Percentiles rank a stretch among this genome's conserved stretches.
Evolutionary conservation across 2,797 vertebrate species (phyloP).

Genomic region (Cryptoprocta ferox): DNA sequence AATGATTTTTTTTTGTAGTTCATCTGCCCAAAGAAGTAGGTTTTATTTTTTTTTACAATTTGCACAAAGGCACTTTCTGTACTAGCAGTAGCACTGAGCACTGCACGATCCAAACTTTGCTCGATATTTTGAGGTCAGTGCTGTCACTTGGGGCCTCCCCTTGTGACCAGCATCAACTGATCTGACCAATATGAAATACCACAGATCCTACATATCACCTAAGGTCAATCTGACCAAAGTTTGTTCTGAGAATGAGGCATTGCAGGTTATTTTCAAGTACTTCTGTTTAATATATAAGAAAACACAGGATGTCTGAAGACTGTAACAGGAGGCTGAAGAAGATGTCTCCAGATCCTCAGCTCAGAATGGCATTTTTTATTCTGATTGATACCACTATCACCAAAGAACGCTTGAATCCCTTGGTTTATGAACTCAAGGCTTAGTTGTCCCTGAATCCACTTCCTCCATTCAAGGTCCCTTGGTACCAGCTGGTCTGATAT

Average conservation of each 20-base stretch:
- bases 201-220: not conserved
- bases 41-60: not conserved
- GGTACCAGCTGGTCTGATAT: not conserved
- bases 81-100: not conserved
- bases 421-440: constrained; percentile 9
- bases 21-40: not conserved
- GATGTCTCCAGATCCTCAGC: not conserved
- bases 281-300: not conserved
- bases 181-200: constrained; percentile 27
- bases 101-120: not conserved
- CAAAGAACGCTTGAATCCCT: constrained; percentile 1
- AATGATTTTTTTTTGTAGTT: not conserved
- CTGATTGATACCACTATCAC: constrained; percentile 31
- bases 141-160: not conserved
- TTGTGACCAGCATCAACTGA: constrained; percentile 30
- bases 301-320: constrained; percentile 8
- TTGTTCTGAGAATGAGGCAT: not conserved
- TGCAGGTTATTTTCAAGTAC: not conserved
- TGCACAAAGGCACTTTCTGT: not conserved
- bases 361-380: constrained; percentile 12
- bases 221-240: not conserved
- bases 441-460: constrained; percentile 21
- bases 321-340: not conserved
- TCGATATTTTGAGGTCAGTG: constrained; percentile 26
- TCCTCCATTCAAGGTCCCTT: not conserved